These are phyloP conservation scores for Shinisaurus crocodilurus DNA, from an alignment of 2,113 vertebrate species.

Conservation along the genomic window DNA sequence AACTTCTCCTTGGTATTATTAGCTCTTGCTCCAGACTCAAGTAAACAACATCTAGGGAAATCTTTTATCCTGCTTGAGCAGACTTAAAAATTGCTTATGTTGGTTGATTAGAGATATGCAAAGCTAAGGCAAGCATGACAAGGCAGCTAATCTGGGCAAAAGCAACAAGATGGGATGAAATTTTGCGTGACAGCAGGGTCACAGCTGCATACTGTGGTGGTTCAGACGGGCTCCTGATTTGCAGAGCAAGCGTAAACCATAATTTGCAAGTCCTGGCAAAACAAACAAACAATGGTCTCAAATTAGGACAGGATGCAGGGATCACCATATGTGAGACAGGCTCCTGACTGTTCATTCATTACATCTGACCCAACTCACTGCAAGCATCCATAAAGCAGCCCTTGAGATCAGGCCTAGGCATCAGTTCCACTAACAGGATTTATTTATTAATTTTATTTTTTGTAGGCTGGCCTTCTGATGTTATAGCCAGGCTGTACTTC, in stretches of 20 bases:
- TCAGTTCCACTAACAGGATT: neutral
- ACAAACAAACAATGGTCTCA: neutral
- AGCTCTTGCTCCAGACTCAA: conserved; percentile 3
- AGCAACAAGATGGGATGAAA: neutral
- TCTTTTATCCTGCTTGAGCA: neutral
- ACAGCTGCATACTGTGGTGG: neutral
- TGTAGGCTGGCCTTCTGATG: neutral
- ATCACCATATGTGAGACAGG: neutral
- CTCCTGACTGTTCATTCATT: neutral
- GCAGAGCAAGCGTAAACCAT: neutral
- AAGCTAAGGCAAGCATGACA: neutral
- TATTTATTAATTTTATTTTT: too few species aligned
- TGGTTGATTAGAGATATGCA: neutral
- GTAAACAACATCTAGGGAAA: conserved; percentile 22
- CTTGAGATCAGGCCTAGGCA: neutral
- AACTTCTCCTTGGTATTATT: conserved; percentile 14
- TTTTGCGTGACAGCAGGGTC: neutral
- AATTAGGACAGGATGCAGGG: neutral
- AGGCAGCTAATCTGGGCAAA: conserved; percentile 7
- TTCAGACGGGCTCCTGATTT: neutral
- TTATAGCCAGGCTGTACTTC: neutral
- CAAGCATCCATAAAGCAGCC: neutral
- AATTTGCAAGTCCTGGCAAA: neutral
- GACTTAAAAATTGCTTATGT: neutral
- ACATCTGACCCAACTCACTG: neutral